Percentiles rank a stretch among this genome's conserved stretches.
These are phyloP conservation scores for Odontocerum albicorne DNA, from an alignment of 2,888 invertebrate genomes.

Conservation along the genomic window DNA sequence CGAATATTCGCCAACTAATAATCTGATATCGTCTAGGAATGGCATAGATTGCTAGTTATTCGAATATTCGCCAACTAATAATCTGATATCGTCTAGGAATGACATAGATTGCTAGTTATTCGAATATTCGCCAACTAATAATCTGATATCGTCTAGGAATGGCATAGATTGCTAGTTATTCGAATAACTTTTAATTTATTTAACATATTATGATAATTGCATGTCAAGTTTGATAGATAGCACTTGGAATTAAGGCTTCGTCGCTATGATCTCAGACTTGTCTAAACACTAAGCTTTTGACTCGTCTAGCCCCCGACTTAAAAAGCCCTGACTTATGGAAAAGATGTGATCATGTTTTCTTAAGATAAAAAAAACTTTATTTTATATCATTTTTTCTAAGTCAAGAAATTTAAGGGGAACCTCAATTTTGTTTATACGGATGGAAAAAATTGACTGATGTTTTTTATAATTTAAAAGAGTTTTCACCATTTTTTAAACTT, in stretches of 20 bases:
- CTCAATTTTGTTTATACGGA: too few species aligned
- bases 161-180: not conserved
- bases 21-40: too few species aligned
- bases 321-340: slow-evolving; percentile 29
- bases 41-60: too few species aligned
- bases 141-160: not conserved
- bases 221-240: slow-evolving; percentile 8
- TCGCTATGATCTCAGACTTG: slow-evolving; percentile 35
- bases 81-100: too few species aligned
- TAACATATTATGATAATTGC: slow-evolving; percentile 1
- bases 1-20: too few species aligned
- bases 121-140: slow-evolving; percentile 2
- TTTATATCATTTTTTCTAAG: slow-evolving; percentile 28
- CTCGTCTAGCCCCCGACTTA: slow-evolving; percentile 24
- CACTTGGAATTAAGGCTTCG: slow-evolving; percentile 18
- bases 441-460: slow-evolving; percentile 17
- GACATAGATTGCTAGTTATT: too few species aligned
- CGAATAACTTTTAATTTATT: slow-evolving; percentile 3
- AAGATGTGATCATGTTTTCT: slow-evolving; percentile 34
- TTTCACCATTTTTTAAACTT: slow-evolving; percentile 31
- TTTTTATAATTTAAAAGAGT: slow-evolving; percentile 33
- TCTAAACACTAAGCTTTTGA: slow-evolving; percentile 7
- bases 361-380: slow-evolving; percentile 23
- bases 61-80: too few species aligned
- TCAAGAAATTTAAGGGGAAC: too few species aligned